Conservation (phyloP, 2,113 vertebrate genomes). For the Chinchilla lanigera region DNA sequence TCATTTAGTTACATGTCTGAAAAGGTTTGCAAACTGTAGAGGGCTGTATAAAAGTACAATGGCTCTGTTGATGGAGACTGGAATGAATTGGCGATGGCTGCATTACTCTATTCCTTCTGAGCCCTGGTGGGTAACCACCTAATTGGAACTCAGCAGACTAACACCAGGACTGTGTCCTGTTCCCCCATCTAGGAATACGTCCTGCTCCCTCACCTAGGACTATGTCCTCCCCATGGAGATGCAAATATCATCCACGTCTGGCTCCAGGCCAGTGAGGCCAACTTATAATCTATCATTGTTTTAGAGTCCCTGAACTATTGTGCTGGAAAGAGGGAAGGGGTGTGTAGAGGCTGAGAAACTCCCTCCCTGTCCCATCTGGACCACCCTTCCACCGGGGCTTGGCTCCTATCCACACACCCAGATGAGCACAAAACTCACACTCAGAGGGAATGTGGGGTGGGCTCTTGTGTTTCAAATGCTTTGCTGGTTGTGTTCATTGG, state of each 20-base stretch:
- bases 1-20: neutral
- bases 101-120: neutral
- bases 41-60: neutral
- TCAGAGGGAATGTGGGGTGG: constrained; percentile 38
- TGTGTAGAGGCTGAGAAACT: neutral
- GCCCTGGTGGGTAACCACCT: neutral
- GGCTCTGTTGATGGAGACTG: neutral
- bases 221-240: neutral
- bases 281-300: neutral
- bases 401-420: neutral
- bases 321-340: neutral
- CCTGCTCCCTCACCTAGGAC: no score
- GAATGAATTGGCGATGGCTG: neutral
- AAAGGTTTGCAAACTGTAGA: neutral
- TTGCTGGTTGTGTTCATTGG: constrained; percentile 62
- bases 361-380: neutral
- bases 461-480: constrained; percentile 59
- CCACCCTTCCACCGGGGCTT: neutral
- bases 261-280: neutral
- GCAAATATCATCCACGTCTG: neutral
- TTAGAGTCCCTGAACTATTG: neutral
- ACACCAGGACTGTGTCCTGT: neutral
- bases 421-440: constrained; percentile 59
- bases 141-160: neutral
- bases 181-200: no score